phyloP scores from a whole-genome alignment of 2,797 vertebrate species.

The Synanceia verrucosa region DNA sequence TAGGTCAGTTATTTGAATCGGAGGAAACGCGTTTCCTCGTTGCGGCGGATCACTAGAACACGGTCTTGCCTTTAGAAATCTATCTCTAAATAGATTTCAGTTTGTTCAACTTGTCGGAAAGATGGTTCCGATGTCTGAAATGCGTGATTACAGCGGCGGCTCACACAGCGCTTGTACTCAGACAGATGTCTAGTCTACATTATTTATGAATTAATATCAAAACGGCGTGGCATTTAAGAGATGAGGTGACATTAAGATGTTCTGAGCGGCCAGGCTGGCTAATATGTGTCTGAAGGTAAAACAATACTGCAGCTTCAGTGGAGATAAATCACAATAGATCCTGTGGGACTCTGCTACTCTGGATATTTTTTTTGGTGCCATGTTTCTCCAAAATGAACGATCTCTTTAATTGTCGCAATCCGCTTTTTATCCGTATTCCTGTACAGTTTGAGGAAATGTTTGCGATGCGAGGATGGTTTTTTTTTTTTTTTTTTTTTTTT shows the following conservation, averaged over 20 bases:
- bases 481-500: too few species aligned
- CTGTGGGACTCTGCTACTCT: conserved; percentile 52
- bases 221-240: conserved; percentile 60
- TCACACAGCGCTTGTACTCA: conserved; percentile 38
- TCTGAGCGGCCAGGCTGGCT: conserved; percentile 29
- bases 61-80: neutral
- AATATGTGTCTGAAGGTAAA: conserved; percentile 46
- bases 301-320: conserved; percentile 55
- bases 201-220: conserved; percentile 65
- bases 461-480: conserved; percentile 38
- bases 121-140: conserved; percentile 15
- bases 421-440: conserved; percentile 11
- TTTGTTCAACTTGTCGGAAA: conserved; percentile 50
- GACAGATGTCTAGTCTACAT: conserved; percentile 68
- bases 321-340: conserved; percentile 58
- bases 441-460: conserved; percentile 32
- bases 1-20: conserved; percentile 74
- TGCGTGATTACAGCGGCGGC: conserved; percentile 20
- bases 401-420: conserved; percentile 60
- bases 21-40: conserved; percentile 55
- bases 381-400: conserved; percentile 64
- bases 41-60: neutral
- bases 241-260: conserved; percentile 55
- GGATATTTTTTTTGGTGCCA: conserved; percentile 54
- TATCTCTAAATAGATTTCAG: conserved; percentile 1